A percentile compares a stretch with the other conserved stretches of the same genome.
Evolutionary conservation across 2,113 vertebrate genomes (phyloP).

Genomic region (Oreochromis tanganicae): DNA sequence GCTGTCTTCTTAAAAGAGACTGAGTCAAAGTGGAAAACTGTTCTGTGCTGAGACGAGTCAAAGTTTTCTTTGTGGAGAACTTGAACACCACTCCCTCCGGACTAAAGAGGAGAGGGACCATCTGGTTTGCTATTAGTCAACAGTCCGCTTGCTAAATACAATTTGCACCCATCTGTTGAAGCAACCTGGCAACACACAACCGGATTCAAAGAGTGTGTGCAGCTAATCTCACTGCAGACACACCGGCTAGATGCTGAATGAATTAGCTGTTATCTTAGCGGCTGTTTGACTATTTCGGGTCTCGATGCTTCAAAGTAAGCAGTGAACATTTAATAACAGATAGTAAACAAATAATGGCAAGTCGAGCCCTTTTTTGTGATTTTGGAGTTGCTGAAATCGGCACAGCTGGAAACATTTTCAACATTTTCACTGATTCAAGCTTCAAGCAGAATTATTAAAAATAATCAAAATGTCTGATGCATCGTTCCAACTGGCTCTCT

Average conservation of each 20-base stretch:
- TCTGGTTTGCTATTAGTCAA: background rate
- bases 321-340: background rate
- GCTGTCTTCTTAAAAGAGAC: background rate
- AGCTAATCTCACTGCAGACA: background rate
- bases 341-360: background rate
- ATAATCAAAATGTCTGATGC: background rate
- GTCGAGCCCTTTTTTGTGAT: background rate
- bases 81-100: fast-evolving
- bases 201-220: background rate
- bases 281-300: background rate
- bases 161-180: background rate
- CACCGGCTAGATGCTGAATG: background rate
- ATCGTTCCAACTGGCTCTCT: background rate
- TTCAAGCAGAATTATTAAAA: background rate
- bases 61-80: background rate
- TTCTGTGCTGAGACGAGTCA: background rate
- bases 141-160: background rate
- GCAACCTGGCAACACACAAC: background rate
- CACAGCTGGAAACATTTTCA: fast-evolving
- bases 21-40: background rate
- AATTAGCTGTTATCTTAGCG: background rate
- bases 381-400: background rate
- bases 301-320: background rate
- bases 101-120: background rate
- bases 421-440: background rate